phyloP scores from a whole-genome alignment of 2,797 vertebrate species.

The Forpus xanthops region DNA sequence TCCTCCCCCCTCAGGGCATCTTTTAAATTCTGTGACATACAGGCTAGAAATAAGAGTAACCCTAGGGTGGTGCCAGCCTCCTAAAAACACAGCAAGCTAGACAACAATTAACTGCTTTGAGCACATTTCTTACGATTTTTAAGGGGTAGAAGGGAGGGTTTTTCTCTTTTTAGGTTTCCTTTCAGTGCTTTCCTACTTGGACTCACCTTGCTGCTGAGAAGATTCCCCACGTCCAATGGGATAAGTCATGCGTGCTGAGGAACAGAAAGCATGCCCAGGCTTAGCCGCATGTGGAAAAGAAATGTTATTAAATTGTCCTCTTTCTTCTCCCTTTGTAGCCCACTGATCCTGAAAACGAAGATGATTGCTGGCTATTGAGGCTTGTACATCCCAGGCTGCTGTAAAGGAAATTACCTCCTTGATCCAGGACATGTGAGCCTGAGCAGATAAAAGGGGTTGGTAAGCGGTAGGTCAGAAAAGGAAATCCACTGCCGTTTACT shows the following conservation, averaged over 20 bases:
- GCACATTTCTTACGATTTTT: not conserved
- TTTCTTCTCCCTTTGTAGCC: not conserved
- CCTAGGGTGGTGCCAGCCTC: not conserved
- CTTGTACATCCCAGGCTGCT: not conserved
- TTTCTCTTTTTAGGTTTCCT: not conserved
- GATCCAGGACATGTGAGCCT: not conserved
- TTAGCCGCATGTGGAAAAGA: not conserved
- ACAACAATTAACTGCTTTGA: not conserved
- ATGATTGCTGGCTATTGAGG: not conserved
- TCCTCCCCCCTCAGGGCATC: not conserved
- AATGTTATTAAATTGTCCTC: not conserved
- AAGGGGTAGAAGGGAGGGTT: not conserved
- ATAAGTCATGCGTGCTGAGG: accelerated
- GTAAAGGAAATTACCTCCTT: not conserved
- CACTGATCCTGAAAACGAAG: not conserved
- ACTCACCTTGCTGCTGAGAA: not conserved
- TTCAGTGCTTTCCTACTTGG: not conserved
- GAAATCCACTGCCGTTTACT: not conserved
- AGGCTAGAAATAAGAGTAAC: not conserved
- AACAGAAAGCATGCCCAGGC: not conserved
- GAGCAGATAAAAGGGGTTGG: not conserved
- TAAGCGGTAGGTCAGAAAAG: not conserved
- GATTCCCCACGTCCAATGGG: accelerated
- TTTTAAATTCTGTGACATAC: not conserved
- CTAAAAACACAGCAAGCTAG: not conserved